These are phyloP conservation scores for Molossus alvarezi DNA, from an alignment of 2,797 vertebrate species.

Conservation along the genomic window DNA sequence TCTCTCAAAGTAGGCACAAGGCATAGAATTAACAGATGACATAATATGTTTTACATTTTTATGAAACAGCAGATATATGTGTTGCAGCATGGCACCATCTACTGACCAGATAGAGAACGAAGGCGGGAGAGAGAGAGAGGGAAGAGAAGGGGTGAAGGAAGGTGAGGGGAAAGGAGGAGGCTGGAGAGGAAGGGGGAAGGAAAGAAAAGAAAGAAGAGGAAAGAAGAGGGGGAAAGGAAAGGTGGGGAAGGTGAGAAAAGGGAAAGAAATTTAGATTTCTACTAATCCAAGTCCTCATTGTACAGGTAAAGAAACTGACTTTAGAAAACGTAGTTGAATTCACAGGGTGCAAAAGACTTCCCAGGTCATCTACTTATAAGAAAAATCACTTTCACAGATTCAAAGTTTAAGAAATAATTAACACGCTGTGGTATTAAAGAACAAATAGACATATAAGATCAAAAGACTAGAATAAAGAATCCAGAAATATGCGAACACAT, in stretches of 20 bases:
- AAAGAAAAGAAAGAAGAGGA: too few species aligned
- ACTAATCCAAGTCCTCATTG: background rate
- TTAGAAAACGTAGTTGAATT: background rate
- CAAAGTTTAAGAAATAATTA: conserved; percentile 25
- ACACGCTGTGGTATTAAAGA: background rate
- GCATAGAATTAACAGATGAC: conserved; percentile 74
- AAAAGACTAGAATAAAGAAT: background rate
- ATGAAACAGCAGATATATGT: conserved; percentile 59
- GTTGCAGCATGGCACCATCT: conserved; percentile 89
- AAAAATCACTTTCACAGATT: conserved; percentile 35
- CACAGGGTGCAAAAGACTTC: background rate
- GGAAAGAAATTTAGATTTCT: background rate
- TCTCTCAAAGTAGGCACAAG: conserved; percentile 49
- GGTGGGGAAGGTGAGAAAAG: background rate
- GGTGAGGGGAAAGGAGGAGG: background rate
- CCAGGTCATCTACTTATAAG: background rate
- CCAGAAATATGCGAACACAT: background rate
- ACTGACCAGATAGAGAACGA: conserved; percentile 73
- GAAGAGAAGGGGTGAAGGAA: too few species aligned
- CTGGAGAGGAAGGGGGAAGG: background rate
- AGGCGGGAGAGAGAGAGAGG: background rate
- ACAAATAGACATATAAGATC: background rate
- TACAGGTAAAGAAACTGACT: background rate
- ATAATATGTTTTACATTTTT: conserved; percentile 70
- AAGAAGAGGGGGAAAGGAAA: background rate